These are phyloP conservation scores for Colossoma macropomum DNA, from an alignment of 2,113 vertebrate species.

Conservation along the genomic window DNA sequence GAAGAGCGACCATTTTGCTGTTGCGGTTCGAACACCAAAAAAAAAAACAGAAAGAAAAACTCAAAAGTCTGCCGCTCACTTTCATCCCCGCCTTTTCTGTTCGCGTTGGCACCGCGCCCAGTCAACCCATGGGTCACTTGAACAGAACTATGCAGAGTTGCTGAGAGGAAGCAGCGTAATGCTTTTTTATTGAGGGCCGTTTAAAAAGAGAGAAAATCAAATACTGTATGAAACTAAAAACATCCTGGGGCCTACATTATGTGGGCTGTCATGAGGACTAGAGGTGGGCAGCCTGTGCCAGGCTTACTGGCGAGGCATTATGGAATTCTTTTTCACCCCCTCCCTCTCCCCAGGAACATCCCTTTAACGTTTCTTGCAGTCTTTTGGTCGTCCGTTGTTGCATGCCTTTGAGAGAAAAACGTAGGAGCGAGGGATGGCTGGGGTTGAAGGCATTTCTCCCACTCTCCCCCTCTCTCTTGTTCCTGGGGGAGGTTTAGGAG, in stretches of 20 bases:
- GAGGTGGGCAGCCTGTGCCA: slow-evolving; percentile 43
- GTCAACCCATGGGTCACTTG: slow-evolving; percentile 22
- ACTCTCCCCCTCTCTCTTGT: slow-evolving; percentile 57
- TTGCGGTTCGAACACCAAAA: neutral
- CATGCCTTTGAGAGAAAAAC: slow-evolving; percentile 52
- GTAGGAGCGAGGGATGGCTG: slow-evolving; percentile 58
- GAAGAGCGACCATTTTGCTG: neutral
- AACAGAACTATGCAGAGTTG: slow-evolving; percentile 18
- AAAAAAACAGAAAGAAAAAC: slow-evolving; percentile 1
- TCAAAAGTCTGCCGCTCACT: neutral
- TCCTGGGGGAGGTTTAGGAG: slow-evolving; percentile 75
- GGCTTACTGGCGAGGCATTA: slow-evolving; percentile 29
- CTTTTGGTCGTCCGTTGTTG: slow-evolving; percentile 24
- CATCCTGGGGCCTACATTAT: slow-evolving; percentile 7
- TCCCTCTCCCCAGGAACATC: slow-evolving; percentile 38
- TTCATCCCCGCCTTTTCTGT: neutral
- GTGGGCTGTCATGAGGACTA: slow-evolving; percentile 31
- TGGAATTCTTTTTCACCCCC: slow-evolving; percentile 28
- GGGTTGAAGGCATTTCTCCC: slow-evolving; percentile 55
- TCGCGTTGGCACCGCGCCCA: slow-evolving; percentile 23
- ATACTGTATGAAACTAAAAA: slow-evolving; percentile 45
- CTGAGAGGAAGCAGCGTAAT: slow-evolving; percentile 24
- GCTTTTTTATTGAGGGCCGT: slow-evolving; percentile 9
- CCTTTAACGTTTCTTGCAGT: slow-evolving; percentile 41
- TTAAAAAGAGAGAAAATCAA: slow-evolving; percentile 44